Conservation (phyloP, 1,140 invertebrate genomes). For the Tetragnatha versicolor region DNA sequence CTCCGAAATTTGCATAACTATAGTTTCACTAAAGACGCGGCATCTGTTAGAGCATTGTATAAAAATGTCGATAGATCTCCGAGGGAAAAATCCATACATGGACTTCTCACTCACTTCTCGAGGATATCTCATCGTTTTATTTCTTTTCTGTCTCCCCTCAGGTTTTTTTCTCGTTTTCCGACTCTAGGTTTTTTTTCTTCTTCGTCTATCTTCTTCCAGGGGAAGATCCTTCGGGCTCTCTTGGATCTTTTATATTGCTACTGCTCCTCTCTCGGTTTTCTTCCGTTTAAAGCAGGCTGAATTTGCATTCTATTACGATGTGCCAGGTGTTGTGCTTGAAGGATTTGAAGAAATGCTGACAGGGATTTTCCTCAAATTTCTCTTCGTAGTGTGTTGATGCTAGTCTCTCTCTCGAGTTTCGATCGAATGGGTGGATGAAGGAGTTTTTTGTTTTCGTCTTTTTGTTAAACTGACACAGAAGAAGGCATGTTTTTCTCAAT, state of each 20-base stretch:
- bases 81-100: conserved; percentile 6
- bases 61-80: not conserved
- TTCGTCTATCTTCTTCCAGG: not conserved
- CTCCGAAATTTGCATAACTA: conserved; percentile 15
- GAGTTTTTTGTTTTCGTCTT: too few species aligned
- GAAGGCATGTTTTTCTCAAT: too few species aligned
- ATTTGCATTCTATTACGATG: conserved; percentile 41
- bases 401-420: too few species aligned
- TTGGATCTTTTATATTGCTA: conserved; percentile 33
- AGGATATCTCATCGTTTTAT: conserved; percentile 26
- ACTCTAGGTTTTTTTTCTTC: not conserved
- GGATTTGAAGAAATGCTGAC: not conserved
- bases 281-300: conserved; percentile 17
- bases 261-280: conserved; percentile 21
- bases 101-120: conserved; percentile 3
- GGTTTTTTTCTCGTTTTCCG: not conserved
- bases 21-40: not conserved
- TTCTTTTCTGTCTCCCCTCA: too few species aligned
- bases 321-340: conserved; percentile 25
- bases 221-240: not conserved
- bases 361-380: conserved; percentile 21
- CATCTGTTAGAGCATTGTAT: conserved; percentile 13
- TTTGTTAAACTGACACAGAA: too few species aligned
- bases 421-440: too few species aligned
- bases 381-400: not conserved